phyloP scores from a whole-genome alignment of 2,113 vertebrate genomes.

The Sula dactylatra region DNA sequence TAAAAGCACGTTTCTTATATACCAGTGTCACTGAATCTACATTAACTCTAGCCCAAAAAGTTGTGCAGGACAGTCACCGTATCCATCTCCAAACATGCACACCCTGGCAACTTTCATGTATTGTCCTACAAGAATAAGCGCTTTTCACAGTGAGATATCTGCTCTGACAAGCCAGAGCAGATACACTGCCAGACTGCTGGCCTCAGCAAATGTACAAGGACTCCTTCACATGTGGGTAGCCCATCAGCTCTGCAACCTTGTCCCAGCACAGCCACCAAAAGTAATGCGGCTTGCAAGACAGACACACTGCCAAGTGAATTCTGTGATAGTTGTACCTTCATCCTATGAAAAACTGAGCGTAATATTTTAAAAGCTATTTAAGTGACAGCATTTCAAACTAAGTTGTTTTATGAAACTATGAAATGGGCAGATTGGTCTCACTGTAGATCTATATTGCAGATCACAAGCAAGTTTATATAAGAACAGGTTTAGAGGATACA shows the following conservation, averaged over 20 bases:
- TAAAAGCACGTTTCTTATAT: slow-evolving; percentile 11
- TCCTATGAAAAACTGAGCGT: not conserved
- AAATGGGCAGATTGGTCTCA: not conserved
- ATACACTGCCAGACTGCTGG: not conserved
- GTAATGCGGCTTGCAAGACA: not conserved
- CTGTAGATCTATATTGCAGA: not conserved
- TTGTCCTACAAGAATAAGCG: not conserved
- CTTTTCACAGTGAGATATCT: not conserved
- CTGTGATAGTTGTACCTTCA: not conserved
- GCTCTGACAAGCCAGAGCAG: not conserved
- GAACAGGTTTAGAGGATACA: not conserved
- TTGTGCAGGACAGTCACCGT: not conserved
- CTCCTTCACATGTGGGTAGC: not conserved
- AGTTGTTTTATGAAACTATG: not conserved
- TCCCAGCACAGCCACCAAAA: not conserved
- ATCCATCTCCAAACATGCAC: rapidly evolving
- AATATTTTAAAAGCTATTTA: not conserved
- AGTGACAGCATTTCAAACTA: not conserved
- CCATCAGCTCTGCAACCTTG: not conserved
- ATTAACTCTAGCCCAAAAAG: not conserved
- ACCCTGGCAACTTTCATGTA: not conserved
- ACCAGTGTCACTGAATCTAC: not conserved
- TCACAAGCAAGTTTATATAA: not conserved
- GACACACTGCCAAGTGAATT: not conserved
- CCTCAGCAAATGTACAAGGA: not conserved